These are phyloP conservation scores for Elachura formosa DNA, from an alignment of 2,113 vertebrate genomes.

Conservation along the genomic window DNA sequence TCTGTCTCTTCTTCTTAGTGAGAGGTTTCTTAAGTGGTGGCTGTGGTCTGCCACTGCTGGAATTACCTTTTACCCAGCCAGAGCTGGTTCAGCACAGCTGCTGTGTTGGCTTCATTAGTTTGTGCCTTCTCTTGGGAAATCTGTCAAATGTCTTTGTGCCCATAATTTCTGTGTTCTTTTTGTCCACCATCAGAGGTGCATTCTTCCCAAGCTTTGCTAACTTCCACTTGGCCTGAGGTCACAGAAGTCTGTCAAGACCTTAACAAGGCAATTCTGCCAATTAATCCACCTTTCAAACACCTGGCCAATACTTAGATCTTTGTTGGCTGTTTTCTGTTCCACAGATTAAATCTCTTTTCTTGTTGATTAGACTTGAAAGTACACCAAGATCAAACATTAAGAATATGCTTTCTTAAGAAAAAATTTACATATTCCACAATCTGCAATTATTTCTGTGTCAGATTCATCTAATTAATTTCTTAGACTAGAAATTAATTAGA, in stretches of 20 bases:
- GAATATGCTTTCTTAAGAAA: not conserved
- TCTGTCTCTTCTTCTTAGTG: not conserved
- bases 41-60: not conserved
- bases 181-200: too few relatives aligned
- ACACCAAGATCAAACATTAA: not conserved
- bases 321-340: not conserved
- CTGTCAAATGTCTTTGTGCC: not conserved
- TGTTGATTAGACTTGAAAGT: not conserved
- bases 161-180: not conserved
- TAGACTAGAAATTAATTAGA: too few relatives aligned
- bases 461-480: not conserved
- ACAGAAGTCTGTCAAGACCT: not conserved
- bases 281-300: not conserved
- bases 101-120: not conserved
- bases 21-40: not conserved
- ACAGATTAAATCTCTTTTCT: not conserved
- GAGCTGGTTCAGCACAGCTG: not conserved
- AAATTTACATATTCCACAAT: not conserved
- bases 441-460: not conserved
- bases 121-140: not conserved
- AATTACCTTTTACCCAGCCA: rapidly evolving
- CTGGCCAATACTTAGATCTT: not conserved
- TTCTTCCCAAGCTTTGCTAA: not conserved
- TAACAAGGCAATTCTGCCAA: not conserved
- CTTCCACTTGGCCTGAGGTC: not conserved